These are phyloP conservation scores for Acrobeloides nanus DNA, from an alignment of 2,888 invertebrate species.

Conservation along the genomic window DNA sequence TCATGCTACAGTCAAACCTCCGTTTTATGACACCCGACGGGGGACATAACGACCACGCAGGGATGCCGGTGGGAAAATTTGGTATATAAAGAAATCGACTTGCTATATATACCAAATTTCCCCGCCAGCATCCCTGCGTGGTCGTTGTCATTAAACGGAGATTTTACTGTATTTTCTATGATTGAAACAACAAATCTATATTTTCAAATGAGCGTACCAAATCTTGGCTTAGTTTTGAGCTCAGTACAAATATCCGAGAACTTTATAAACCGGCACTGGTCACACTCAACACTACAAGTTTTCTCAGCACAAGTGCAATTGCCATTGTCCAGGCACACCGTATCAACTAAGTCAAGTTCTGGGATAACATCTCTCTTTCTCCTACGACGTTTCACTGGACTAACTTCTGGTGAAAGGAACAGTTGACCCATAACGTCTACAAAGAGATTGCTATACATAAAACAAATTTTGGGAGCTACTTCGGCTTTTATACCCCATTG, in stretches of 20 bases:
- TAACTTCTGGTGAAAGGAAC: neutral
- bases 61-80: too few relatives aligned
- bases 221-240: constrained; percentile 8
- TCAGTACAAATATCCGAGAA: constrained; percentile 5
- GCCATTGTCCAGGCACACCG: constrained; percentile 29
- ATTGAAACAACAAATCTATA: neutral
- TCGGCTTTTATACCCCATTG: too few relatives aligned
- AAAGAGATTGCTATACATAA: too few relatives aligned
- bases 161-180: neutral
- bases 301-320: constrained; percentile 44
- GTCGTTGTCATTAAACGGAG: too few relatives aligned
- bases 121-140: too few relatives aligned
- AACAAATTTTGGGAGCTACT: too few relatives aligned
- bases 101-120: too few relatives aligned
- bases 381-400: constrained; percentile 1
- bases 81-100: too few relatives aligned
- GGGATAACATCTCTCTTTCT: neutral
- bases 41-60: too few relatives aligned
- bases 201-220: constrained; percentile 9
- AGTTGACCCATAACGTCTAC: too few relatives aligned
- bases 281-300: constrained; percentile 30
- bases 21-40: too few relatives aligned
- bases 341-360: constrained; percentile 22
- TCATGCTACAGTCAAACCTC: too few relatives aligned
- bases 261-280: constrained; percentile 6